Percentiles rank a stretch among this genome's conserved stretches.
Evolutionary conservation across 2,113 vertebrate species (phyloP).

Genomic region (Cromileptes altivelis): DNA sequence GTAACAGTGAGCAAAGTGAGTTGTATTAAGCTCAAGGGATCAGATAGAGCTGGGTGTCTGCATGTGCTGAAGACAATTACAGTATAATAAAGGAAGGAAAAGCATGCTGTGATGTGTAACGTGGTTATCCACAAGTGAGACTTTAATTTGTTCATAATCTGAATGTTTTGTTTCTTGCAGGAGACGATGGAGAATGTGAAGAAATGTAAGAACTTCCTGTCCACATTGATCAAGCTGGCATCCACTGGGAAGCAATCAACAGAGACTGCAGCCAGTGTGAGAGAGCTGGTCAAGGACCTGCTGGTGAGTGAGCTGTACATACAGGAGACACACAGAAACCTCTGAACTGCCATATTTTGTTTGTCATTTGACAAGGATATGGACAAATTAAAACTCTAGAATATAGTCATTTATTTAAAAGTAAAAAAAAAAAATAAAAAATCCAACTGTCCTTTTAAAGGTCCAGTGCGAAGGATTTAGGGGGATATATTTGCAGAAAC

Average conservation of each 20-base stretch:
- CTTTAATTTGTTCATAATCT: not conserved
- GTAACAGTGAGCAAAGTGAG: conserved; percentile 89
- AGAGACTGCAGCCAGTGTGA: conserved; percentile 95
- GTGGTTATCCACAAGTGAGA: not conserved
- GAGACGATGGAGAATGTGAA: conserved; percentile 99
- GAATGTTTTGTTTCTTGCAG: conserved; percentile 73
- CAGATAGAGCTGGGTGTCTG: conserved; percentile 1
- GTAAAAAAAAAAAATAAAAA: no score
- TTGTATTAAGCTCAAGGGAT: conserved; percentile 7
- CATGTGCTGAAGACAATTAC: not conserved
- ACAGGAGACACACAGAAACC: not conserved
- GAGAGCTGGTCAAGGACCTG: conserved; percentile 94
- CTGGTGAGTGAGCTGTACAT: conserved; percentile 88
- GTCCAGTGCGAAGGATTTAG: no score
- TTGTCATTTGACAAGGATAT: not conserved
- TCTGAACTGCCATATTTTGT: not conserved
- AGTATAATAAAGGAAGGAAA: not conserved
- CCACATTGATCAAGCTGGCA: conserved; percentile 97
- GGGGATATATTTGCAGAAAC: no score
- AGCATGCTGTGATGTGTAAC: not conserved
- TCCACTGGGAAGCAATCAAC: conserved; percentile 95
- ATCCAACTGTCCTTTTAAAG: no score
- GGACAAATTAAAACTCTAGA: not conserved
- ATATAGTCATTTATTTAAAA: not conserved
- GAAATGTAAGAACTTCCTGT: conserved; percentile 98